phyloP scores from a whole-genome alignment of 2,888 invertebrate species.

The Andrena chrysosceles region DNA sequence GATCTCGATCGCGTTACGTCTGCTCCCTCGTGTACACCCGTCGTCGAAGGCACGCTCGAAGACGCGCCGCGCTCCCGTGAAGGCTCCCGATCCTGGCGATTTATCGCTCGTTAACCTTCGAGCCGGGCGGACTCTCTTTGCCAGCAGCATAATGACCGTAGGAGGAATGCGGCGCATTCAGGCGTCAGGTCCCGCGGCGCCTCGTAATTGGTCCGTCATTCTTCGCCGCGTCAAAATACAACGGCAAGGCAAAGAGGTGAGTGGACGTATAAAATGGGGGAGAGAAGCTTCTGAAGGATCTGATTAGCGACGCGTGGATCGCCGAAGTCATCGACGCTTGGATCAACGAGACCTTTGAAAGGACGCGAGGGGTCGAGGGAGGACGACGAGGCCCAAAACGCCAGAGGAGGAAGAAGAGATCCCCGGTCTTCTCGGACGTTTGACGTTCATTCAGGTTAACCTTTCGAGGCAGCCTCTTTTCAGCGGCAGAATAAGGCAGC shows the following conservation, averaged over 20 bases:
- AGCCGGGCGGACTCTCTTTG: constrained; percentile 32
- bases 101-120: constrained; percentile 76
- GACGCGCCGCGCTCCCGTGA: constrained; percentile 32
- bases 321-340: constrained; percentile 29
- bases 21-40: neutral
- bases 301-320: constrained; percentile 75
- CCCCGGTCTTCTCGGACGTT: constrained; percentile 66
- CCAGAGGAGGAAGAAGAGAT: neutral
- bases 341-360: constrained; percentile 32
- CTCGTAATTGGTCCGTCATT: constrained; percentile 77
- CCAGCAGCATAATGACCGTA: constrained; percentile 69
- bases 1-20: constrained; percentile 38
- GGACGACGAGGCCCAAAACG: neutral
- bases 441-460: constrained; percentile 78
- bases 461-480: constrained; percentile 75
- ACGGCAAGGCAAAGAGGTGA: constrained; percentile 36
- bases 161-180: constrained; percentile 70
- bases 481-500: constrained; percentile 71
- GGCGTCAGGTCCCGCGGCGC: constrained; percentile 64
- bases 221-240: constrained; percentile 73
- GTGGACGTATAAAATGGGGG: constrained; percentile 29
- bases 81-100: constrained; percentile 59
- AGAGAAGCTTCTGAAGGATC: constrained; percentile 63
- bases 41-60: constrained; percentile 25
- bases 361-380: neutral